Evolutionary conservation across 2,797 vertebrate species (phyloP).

Genomic region (Mastacembelus armatus): DNA sequence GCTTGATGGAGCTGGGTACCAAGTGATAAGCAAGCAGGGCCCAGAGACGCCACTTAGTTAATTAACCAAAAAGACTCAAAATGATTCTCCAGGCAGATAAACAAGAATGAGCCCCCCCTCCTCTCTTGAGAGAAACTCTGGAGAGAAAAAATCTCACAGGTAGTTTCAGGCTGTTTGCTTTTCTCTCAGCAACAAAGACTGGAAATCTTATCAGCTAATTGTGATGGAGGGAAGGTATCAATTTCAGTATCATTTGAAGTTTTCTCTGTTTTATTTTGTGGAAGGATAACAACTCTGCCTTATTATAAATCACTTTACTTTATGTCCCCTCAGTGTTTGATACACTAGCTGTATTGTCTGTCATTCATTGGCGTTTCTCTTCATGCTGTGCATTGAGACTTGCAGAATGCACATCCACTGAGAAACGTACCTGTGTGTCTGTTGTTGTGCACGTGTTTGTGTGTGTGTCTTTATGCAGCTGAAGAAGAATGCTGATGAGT

Average conservation of each 20-base stretch:
- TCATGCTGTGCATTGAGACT: conserved; percentile 35
- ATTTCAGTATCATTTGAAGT: conserved; percentile 20
- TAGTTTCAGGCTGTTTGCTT: conserved; percentile 66
- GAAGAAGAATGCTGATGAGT: conserved; percentile 60
- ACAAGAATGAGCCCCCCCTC: conserved; percentile 36
- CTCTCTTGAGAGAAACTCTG: conserved; percentile 34
- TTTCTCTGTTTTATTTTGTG: conserved; percentile 7
- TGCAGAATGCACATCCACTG: conserved; percentile 15
- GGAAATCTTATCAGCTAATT: conserved; percentile 28
- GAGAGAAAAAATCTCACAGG: conserved; percentile 46
- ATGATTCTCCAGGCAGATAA: conserved; percentile 73
- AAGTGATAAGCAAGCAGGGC: conserved; percentile 53
- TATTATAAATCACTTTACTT: conserved; percentile 27
- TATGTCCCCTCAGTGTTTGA: conserved; percentile 7
- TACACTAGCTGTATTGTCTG: background rate
- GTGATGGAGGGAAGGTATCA: conserved; percentile 14
- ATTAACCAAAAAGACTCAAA: conserved; percentile 79
- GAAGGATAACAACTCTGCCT: conserved; percentile 36
- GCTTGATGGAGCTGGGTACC: conserved; percentile 74
- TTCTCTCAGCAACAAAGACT: conserved; percentile 51
- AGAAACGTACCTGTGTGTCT: conserved; percentile 20
- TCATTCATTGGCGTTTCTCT: conserved; percentile 41
- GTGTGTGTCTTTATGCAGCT: conserved; percentile 23
- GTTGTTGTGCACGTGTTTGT: background rate
- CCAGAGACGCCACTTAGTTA: conserved; percentile 78